These are phyloP conservation scores for Acrobasis repandana DNA, from an alignment of 2,888 invertebrate species.

Conservation along the genomic window DNA sequence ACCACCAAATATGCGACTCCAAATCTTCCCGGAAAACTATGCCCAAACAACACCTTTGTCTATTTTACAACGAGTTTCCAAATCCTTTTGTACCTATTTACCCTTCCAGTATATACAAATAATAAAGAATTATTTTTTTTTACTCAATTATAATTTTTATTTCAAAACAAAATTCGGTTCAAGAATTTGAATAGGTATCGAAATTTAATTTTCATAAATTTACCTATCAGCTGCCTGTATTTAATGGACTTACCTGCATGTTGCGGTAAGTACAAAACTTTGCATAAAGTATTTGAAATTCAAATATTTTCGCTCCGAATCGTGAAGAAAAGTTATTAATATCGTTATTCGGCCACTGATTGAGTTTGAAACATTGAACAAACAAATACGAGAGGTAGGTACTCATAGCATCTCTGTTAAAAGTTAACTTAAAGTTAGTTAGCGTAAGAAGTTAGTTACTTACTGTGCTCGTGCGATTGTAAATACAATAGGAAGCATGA, in stretches of 20 bases:
- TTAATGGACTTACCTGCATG: neutral
- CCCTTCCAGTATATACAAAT: neutral
- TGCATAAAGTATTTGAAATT: constrained; percentile 1
- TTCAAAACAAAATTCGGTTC: neutral
- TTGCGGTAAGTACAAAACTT: neutral
- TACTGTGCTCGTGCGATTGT: constrained; percentile 62
- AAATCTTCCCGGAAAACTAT: constrained; percentile 13
- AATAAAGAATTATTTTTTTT: neutral
- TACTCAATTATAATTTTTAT: neutral
- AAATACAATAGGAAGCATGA: constrained; percentile 51
- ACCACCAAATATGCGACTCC: constrained; percentile 22
- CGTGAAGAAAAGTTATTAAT: constrained; percentile 19
- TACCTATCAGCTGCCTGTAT: constrained; percentile 1
- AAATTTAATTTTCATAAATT: neutral
- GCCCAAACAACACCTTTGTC: neutral
- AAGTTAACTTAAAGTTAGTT: constrained; percentile 17
- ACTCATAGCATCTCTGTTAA: neutral
- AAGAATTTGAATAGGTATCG: neutral
- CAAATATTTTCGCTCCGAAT: constrained; percentile 15
- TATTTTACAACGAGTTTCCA: neutral
- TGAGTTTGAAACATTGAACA: neutral
- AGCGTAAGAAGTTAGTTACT: constrained; percentile 43
- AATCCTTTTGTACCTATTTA: neutral
- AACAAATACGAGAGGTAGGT: neutral
- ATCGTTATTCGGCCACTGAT: neutral